These are phyloP conservation scores for Thaumetopoea pityocampa DNA, from an alignment of 1,140 invertebrate species.

Conservation along the genomic window DNA sequence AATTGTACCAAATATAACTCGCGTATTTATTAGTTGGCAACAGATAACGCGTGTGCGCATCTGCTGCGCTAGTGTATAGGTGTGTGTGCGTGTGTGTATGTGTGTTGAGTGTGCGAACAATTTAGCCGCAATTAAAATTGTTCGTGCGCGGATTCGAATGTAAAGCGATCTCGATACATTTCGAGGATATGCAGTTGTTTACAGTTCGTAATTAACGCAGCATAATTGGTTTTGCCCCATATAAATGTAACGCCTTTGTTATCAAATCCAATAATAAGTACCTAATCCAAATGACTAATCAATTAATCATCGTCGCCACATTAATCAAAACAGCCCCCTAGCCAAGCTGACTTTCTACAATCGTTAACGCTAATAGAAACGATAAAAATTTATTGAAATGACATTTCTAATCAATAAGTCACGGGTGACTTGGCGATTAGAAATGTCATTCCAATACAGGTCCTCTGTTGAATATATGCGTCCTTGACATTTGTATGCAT, in stretches of 20 bases:
- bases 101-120: constrained; percentile 34
- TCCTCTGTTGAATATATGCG: too few species aligned
- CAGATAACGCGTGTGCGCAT: constrained; percentile 30
- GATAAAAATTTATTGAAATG: too few species aligned
- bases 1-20: constrained; percentile 72
- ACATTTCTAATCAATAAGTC: too few species aligned
- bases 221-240: constrained; percentile 3
- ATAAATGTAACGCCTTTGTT: background rate
- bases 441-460: too few species aligned
- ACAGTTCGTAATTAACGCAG: constrained; percentile 9
- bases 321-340: too few species aligned
- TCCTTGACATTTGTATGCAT: too few species aligned
- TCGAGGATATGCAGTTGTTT: constrained; percentile 7
- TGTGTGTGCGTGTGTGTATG: constrained; percentile 14
- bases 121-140: constrained; percentile 63
- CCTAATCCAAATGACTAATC: too few species aligned
- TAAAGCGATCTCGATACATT: constrained; percentile 13
- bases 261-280: constrained; percentile 11
- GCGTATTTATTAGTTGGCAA: constrained; percentile 69
- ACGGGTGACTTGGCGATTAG: too few species aligned
- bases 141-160: constrained; percentile 13
- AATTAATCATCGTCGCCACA: too few species aligned
- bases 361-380: too few species aligned
- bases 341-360: too few species aligned
- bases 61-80: constrained; percentile 10